Base-by-base conservation (phyloP, 2,888 invertebrate species). In the Heliconius ismenius region DNA sequence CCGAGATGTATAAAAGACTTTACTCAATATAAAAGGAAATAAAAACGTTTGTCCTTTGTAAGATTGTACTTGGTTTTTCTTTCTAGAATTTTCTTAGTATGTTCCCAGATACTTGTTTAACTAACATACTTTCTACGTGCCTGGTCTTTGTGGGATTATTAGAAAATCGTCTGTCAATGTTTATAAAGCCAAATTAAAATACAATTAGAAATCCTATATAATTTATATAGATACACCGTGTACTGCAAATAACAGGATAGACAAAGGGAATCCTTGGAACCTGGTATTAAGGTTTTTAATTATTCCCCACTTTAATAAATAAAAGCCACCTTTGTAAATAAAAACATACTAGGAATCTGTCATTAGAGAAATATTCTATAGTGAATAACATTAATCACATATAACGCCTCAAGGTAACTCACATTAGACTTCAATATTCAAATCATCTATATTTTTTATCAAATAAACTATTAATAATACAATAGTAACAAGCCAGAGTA, bases 401-500 rank as follows among this genome's bases (percentile, higher is more conserved):
- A 49, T 49, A 74, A 69, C 28, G 21, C 28, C 28, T 18, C 21
- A 54, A 49, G 3, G 32, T 32, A 13, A 64, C 28, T 26, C 26
- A 69, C 21, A 58, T 69, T 68, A 58, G 24, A 43, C 75, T 43
- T 73, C 65, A 67, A 39, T 73, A 81, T 82, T 87, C 85, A 84
- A 88, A 86, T 86, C 83, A 84, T 84, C 78, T 81, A 82, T 82
- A 82, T 80, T 76, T 76, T 83, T 85, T 85, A 86, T 87, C 87
- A 86, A 79, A 74, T 73, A 78, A 82, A 80, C 81, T 86, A 87
- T 88, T 86, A 85, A 87, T 88, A 88, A 86, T 81, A 84, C 80
- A 78, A 82, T 10, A 60, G 60, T 62, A 81, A 81, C 82, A 77
- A 83, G 81, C 83, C 81, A 82, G 77, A 86, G 86, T 84, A 84